A percentile compares a stretch with the other conserved stretches of the same genome.
Evolutionary conservation across 1,140 invertebrate species (phyloP).

Genomic region (Pararge aegeria): DNA sequence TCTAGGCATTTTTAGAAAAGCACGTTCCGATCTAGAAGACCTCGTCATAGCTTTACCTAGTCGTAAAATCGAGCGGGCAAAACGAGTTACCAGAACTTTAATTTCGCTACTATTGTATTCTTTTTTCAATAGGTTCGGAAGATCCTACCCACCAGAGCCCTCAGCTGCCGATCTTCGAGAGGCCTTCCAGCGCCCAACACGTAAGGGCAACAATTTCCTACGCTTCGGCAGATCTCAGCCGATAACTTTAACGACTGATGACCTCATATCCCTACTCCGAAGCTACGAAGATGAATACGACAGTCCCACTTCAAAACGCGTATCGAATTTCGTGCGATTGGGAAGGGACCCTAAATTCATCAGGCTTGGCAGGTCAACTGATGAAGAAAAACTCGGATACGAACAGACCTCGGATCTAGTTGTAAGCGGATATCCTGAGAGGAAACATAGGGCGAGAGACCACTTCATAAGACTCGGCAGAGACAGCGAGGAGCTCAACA

Average conservation of each 20-base stretch:
- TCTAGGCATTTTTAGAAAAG: too few species aligned
- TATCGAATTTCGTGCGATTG: conserved; percentile 57
- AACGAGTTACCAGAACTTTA: too few species aligned
- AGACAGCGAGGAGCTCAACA: conserved; percentile 57
- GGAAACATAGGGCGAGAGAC: conserved; percentile 62
- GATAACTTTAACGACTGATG: conserved; percentile 54
- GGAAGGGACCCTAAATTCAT: conserved; percentile 67
- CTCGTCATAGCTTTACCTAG: too few species aligned
- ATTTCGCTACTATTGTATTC: not conserved
- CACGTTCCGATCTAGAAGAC: too few species aligned
- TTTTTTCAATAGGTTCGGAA: conserved; percentile 49
- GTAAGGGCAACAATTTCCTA: conserved; percentile 64
- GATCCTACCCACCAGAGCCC: conserved; percentile 60
- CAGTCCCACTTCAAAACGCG: conserved; percentile 46
- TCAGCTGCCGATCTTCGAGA: conserved; percentile 65
- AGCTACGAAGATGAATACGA: conserved; percentile 66
- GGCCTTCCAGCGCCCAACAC: conserved; percentile 45
- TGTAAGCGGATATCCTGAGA: conserved; percentile 56
- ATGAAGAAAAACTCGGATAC: conserved; percentile 45
- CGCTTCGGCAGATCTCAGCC: conserved; percentile 65
- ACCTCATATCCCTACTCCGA: conserved; percentile 55
- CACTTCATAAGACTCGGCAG: conserved; percentile 68
- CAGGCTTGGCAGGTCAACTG: conserved; percentile 54
- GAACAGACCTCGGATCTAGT: conserved; percentile 52
- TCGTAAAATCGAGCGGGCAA: too few species aligned